Evolutionary conservation across 2,113 vertebrate genomes (phyloP), one percentile per base, ranked within the genome.

Genomic region (Pollimyrus isidori): DNA sequence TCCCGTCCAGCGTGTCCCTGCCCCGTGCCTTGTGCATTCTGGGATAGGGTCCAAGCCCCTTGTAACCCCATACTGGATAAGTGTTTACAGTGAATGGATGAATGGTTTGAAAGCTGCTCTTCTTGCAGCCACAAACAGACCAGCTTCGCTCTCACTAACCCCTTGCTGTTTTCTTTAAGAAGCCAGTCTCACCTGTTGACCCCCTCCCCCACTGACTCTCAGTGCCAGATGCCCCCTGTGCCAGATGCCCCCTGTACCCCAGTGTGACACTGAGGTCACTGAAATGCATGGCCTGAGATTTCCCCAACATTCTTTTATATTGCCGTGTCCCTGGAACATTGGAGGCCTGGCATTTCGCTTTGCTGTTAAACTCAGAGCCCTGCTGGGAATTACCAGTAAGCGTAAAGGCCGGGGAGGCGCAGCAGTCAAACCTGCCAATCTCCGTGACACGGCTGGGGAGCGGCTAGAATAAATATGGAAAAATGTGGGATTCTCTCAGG

Each of bases 331-430:
- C 39, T 46, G 35, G 65, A 46, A 65, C 58, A 19, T 26, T 45
- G 30, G 39, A 19, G 39, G 17, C 53, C n/a, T 87, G 87, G 53
- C 87, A 87, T 87, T 87, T 87, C 35, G 13, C 53, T 87, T 53
- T 21, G 62, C 35, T 42, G 53, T 62, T 30, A 87, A n/a, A 26
- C 4, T 87, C 87, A 87, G 53, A 46, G 39, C 56, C 39, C 87
- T 50, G 23, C 39, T 56, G 53, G 87, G 30, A 53, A 35, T 87
- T 53, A 86, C 49, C 35, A 56, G 58, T 87, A 62, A 62, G 56
- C 26, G 56, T 45, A 87, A 65, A 87, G 56, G 56, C 58, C 56
- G 39, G 30, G 0, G 35, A 42, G 39, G 35, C 17, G 9, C 53
- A 46, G 58, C 42, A 56, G 53, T 39, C 4, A n/a, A 42, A 26